Evolutionary conservation across 2,888 invertebrate genomes (phyloP).

Genomic region (Agrotis segetum): DNA sequence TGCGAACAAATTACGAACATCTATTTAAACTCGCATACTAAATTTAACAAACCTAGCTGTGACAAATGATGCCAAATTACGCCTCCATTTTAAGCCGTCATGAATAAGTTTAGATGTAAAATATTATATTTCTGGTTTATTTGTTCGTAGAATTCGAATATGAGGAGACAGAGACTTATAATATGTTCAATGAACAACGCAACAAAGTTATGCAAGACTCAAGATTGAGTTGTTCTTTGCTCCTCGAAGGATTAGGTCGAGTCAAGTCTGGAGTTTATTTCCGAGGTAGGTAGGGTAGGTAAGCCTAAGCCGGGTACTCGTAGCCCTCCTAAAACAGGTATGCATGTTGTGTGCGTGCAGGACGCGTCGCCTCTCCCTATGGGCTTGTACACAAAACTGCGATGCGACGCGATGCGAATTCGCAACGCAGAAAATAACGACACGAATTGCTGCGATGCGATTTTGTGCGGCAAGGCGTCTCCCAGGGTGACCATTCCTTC

Average conservation of each 20-base stretch:
- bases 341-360: no score
- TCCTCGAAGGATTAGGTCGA: not conserved
- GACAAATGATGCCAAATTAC: slow-evolving; percentile 51
- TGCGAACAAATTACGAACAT: slow-evolving; percentile 25
- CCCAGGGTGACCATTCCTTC: no score
- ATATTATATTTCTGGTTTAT: slow-evolving; percentile 45
- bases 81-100: slow-evolving; percentile 39
- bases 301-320: no score
- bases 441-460: no score
- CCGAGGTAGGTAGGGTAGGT: no score
- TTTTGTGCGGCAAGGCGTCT: no score
- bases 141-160: slow-evolving; percentile 9
- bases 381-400: no score
- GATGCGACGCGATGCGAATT: no score
- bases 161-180: slow-evolving; percentile 1
- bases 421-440: no score
- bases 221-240: no score
- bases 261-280: not conserved
- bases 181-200: not conserved
- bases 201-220: not conserved
- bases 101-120: slow-evolving; percentile 59
- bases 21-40: slow-evolving; percentile 32
- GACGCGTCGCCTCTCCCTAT: no score
- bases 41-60: slow-evolving; percentile 36
- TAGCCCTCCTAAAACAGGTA: no score